These are phyloP conservation scores for Pongo pygmaeus DNA, from an alignment of 2,113 vertebrate species.

Conservation along the genomic window DNA sequence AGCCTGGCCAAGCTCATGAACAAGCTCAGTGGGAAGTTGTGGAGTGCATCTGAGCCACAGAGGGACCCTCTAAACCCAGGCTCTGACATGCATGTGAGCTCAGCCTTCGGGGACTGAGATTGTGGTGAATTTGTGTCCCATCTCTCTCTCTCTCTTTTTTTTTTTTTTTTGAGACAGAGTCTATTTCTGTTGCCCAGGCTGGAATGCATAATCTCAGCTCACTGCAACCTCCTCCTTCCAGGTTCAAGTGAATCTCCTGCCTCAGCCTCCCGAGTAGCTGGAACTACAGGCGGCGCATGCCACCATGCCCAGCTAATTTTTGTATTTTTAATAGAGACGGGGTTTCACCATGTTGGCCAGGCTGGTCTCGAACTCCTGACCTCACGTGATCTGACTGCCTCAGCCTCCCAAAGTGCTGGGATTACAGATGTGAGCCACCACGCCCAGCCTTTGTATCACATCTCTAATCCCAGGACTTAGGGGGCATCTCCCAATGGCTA, in stretches of 20 bases:
- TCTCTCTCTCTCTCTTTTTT: no score
- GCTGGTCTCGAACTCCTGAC: neutral
- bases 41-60: neutral
- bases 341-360: neutral
- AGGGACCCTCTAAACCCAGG: neutral
- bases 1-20: neutral
- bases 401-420: neutral
- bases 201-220: no score
- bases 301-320: neutral
- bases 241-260: neutral
- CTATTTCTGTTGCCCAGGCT: no score
- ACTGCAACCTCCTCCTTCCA: no score
- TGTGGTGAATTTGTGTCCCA: neutral
- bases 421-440: neutral
- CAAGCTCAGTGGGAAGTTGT: neutral
- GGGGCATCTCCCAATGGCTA: neutral
- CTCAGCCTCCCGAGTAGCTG: neutral
- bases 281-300: neutral
- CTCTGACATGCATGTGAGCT: neutral
- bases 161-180: no score
- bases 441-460: neutral
- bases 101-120: no score
- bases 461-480: neutral
- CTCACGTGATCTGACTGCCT: neutral
- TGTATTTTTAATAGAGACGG: neutral